These are phyloP conservation scores for Eretmocerus hayati DNA, from an alignment of 2,888 invertebrate genomes.

Conservation along the genomic window DNA sequence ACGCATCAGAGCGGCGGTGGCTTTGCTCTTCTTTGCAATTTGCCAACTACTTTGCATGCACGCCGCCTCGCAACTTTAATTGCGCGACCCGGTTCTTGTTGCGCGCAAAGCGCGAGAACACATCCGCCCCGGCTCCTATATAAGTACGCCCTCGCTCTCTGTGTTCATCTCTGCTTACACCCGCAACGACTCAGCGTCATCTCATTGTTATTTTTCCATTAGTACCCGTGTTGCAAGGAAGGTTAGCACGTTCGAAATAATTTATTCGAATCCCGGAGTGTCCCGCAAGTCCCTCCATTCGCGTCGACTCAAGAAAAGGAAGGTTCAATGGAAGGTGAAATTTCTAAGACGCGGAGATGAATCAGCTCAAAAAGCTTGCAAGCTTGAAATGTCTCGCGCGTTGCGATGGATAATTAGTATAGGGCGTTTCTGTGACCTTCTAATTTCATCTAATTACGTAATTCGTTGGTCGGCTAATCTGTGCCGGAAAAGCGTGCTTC, in stretches of 20 bases:
- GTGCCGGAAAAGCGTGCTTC: neutral
- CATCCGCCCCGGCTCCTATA: too few relatives aligned
- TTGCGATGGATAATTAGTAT: too few relatives aligned
- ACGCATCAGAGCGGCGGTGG: too few relatives aligned
- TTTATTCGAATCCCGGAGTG: constrained; percentile 11
- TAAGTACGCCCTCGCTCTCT: too few relatives aligned
- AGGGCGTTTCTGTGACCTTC: constrained; percentile 3
- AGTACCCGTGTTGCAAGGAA: neutral
- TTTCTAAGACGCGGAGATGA: constrained; percentile 1
- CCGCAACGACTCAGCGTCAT: neutral
- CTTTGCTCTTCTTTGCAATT: constrained; percentile 1
- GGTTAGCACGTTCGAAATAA: constrained; percentile 9
- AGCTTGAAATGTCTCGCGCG: too few relatives aligned
- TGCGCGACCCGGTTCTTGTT: neutral
- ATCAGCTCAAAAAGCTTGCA: constrained; percentile 11
- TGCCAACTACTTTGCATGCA: constrained; percentile 5
- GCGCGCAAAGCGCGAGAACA: neutral
- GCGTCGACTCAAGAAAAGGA: neutral
- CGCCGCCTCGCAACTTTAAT: constrained; percentile 5
- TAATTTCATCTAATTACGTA: constrained; percentile 16
- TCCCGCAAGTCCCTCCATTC: too few relatives aligned
- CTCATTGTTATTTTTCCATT: constrained; percentile 5
- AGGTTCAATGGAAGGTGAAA: neutral
- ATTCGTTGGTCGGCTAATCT: constrained; percentile 11
- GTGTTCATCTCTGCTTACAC: neutral